Evolutionary conservation across 2,888 invertebrate genomes (phyloP), one percentile per base, ranked within the genome.

Genomic region (Exocentrus adspersus): DNA sequence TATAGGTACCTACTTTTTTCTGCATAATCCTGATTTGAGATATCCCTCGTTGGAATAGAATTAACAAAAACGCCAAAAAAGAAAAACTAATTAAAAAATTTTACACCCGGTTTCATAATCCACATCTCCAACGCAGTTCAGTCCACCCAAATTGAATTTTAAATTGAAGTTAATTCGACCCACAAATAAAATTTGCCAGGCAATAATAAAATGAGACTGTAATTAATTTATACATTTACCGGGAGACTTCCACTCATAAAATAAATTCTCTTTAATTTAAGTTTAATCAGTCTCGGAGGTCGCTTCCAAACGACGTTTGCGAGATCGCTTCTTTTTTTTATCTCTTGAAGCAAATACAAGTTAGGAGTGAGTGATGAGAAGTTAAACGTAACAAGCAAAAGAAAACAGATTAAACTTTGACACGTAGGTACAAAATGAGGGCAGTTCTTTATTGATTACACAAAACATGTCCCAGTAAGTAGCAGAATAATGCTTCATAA

Each of bases 51-150:
- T 42, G 16, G 7, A 6, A 21, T 43, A 43, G 28, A 54, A 54
- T 54, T 54, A 54, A 54, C 43, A 28, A 45, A 54, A 42, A 10
- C 28, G 16, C 32, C 30, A 12, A 14, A 54, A 54, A 54, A 54
- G 43, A 16, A 17, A 54, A 54, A 54, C 54, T 54, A 54, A 54
- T 54, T 54, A 54, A 43, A 54, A 43, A 54, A 43, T 41, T 54
- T 54, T 54, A 54, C 43, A 43, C 43, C 42, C 16, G 43, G 28
- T 10, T 42, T 19, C 43, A 54, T 43, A 54, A 54, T 54, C 54
- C 43, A 42, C 17, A 43, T 43, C 54, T 43, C 54, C 24, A 54
- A 48, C 48, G 43, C 6, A 16, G 54, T 21, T 54, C 24, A 30
- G 54, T 28, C 16, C 24, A 21, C 16, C 43, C 17, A 43, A 54